Evolutionary conservation across 2,888 invertebrate genomes (phyloP).

Genomic region (Dastarcus helophoroides): DNA sequence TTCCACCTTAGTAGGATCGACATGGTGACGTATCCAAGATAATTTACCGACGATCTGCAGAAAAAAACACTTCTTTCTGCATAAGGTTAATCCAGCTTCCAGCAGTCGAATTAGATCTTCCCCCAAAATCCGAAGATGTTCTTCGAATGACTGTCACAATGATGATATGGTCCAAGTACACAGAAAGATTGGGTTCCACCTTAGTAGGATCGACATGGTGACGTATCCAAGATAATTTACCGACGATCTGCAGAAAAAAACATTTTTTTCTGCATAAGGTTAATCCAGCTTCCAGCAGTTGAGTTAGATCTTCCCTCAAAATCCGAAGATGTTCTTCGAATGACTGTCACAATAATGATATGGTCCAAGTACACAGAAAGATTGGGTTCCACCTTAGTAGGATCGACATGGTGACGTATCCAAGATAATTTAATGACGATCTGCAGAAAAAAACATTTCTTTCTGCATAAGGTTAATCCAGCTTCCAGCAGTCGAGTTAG

Average conservation of each 20-base stretch:
- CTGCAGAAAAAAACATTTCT: constrained; percentile 15
- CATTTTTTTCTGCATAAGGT: constrained; percentile 18
- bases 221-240: constrained; percentile 22
- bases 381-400: constrained; percentile 9
- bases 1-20: constrained; percentile 12
- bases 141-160: constrained; percentile 13
- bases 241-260: constrained; percentile 10
- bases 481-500: constrained; percentile 2
- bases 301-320: neutral
- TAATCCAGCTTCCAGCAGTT: constrained; percentile 3
- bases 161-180: constrained; percentile 15
- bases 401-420: constrained; percentile 19
- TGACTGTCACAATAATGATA: constrained; percentile 12
- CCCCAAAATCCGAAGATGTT: constrained; percentile 9
- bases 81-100: constrained; percentile 14
- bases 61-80: constrained; percentile 16
- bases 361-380: constrained; percentile 13
- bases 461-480: constrained; percentile 15
- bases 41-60: constrained; percentile 13
- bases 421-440: constrained; percentile 17
- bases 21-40: constrained; percentile 22
- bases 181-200: constrained; percentile 7
- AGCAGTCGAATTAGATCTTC: constrained; percentile 1
- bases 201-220: constrained; percentile 14
- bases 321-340: constrained; percentile 13